A percentile compares a stretch with the other conserved stretches of the same genome.
These are phyloP conservation scores for Macroteleia sp. DNA, from an alignment of 2,888 invertebrate genomes.

Conservation along the genomic window DNA sequence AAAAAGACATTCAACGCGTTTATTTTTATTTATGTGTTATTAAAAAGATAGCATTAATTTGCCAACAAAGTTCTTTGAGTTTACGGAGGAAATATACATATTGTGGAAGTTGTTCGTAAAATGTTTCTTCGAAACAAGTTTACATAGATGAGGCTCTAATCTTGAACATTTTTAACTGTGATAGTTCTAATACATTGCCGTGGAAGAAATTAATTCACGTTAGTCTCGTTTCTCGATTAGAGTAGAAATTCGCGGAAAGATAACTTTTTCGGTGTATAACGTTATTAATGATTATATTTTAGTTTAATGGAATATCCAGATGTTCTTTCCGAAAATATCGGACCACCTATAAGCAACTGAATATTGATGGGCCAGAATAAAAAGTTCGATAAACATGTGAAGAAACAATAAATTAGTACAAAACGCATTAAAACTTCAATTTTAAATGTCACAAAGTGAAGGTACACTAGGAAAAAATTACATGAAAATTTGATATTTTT, in stretches of 20 bases:
- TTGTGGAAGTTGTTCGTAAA: too few relatives aligned
- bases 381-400: slow-evolving; percentile 6
- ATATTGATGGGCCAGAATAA: slow-evolving; percentile 29
- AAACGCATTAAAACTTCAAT: not conserved
- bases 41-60: too few relatives aligned
- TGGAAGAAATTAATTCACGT: slow-evolving; percentile 39
- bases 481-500: too few relatives aligned
- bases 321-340: slow-evolving; percentile 47
- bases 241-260: slow-evolving; percentile 43
- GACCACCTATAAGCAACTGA: slow-evolving; percentile 43
- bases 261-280: slow-evolving; percentile 29
- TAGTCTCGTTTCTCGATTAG: slow-evolving; percentile 27
- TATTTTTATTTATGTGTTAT: too few relatives aligned
- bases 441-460: not conserved
- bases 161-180: slow-evolving; percentile 34
- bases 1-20: too few relatives aligned
- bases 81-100: too few relatives aligned
- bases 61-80: too few relatives aligned
- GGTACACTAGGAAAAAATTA: not conserved
- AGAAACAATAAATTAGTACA: not conserved
- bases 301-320: slow-evolving; percentile 49
- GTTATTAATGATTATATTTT: slow-evolving; percentile 38
- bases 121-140: slow-evolving; percentile 31
- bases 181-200: slow-evolving; percentile 28
- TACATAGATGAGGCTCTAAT: slow-evolving; percentile 21